Evolutionary conservation across 2,797 vertebrate species (phyloP).

Genomic region (Pipistrellus nathusii): DNA sequence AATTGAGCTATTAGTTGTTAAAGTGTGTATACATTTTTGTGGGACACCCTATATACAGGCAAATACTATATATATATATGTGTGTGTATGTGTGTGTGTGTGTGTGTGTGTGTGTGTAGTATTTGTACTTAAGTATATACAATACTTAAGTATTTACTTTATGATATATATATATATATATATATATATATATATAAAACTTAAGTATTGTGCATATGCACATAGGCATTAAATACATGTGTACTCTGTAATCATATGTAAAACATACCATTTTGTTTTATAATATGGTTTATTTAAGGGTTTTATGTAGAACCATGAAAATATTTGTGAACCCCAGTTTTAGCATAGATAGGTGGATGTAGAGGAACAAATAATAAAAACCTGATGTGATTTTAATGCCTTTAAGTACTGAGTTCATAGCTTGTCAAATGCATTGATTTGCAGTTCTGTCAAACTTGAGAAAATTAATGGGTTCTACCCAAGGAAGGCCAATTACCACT

Average conservation of each 20-base stretch:
- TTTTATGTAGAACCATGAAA: neutral
- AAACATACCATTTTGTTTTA: neutral
- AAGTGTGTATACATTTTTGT: no score
- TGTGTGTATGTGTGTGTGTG: no score
- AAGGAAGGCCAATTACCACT: neutral
- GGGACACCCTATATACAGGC: neutral
- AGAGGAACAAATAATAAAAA: neutral
- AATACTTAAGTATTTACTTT: no score
- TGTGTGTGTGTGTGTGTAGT: no score
- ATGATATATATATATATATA: no score
- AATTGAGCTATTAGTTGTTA: no score
- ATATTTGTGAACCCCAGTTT: neutral
- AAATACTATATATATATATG: no score
- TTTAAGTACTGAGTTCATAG: slow-evolving; percentile 33
- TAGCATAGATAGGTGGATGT: neutral
- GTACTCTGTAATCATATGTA: neutral
- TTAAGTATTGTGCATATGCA: neutral
- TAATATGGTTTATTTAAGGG: neutral
- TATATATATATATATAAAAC: no score
- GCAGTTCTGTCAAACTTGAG: slow-evolving; percentile 41
- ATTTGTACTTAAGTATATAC: no score
- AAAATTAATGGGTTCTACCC: neutral
- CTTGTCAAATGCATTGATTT: slow-evolving; percentile 1
- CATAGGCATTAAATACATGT: neutral
- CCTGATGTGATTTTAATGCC: neutral